Evolutionary conservation across 2,113 vertebrate species (phyloP), one percentile per base, ranked within the genome.

Genomic region (Pleuronectes platessa): DNA sequence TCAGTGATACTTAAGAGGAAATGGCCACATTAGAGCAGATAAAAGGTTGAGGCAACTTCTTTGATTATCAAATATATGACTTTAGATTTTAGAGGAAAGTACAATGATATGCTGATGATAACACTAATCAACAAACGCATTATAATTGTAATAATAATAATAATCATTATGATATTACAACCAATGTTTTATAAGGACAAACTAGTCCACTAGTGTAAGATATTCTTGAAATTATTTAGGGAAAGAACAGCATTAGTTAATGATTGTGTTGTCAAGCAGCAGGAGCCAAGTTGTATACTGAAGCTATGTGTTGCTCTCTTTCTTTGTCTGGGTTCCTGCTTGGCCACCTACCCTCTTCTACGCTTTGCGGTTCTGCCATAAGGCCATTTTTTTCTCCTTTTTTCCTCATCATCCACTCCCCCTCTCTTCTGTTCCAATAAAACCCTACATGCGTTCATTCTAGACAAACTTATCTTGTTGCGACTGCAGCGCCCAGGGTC

Each of bases 401-500:
- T 76, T 27, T 21, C 20, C 11, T 0, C 69, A 27, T 55, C 18
- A 6, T 13, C 12, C 10, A 18, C 45, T 56, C 20, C 61, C 55
- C 24, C 49, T 61, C 70, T 60, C 73, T 67, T 61, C 81, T 65
- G 76, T 82, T 84, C 66, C 74, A 86, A 90, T 82, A 86, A 86
- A 89, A 61, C 67, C 72, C 66, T 24, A 87, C 81, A 84, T 62
- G 72, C 66, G 68, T 60, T 83, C 35, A 45, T 54, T 78, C 82
- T 54, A 35, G 76, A 87, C 79, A 68, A 84, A 89, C 78, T 84
- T 81, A 75, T 88, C 84, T 80, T 55, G 71, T 82, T 68, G 78
- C 55, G 17, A 31, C 79, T 87, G 87, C 81, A 60, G 58, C 6
- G 27, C 83, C 82, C 78, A 73, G 79, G 87, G 87, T 90, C 87